Evolutionary conservation across 2,888 invertebrate species (phyloP), one percentile per base, ranked within the genome.

Genomic region (Deladenus siricidicola): DNA sequence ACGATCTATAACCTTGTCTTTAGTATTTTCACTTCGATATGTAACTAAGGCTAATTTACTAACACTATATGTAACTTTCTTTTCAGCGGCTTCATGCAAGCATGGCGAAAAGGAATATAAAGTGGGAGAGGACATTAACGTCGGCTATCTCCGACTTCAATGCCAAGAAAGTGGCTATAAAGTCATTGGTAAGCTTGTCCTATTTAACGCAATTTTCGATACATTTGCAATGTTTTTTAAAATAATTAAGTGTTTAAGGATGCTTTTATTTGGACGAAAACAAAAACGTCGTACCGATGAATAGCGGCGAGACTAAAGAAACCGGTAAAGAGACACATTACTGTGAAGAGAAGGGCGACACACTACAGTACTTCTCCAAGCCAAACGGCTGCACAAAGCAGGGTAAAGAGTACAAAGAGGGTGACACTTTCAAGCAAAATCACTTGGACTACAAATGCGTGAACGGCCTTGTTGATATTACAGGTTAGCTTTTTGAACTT

Each of bases 381-480:
- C 1, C 29, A 1, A 30, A 47, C 0, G 47, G 34, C 19, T 61
- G 62, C 39, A 48, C 54, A n/a, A 63, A 63, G 34, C 43, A 26
- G 6, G 66, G 62, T 4, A 67, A 63, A 19, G 66, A 67, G 39
- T 69, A 56, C 21, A 51, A 58, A 26, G 70, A 70, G 26, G 68
- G 68, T 39, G 70, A 69, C 21, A 49, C 29, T 3, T 71, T 71
- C 56, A 51, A 42, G 10, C 62, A 59, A 17, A 69, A 71, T 43
- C 70, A 69, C 44, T 45, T 69, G 30, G 55, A 56, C 19, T 69
- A 69, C 61, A 56, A 64, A 53, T 69, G 69, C 56, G 49, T 56
- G 26, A 58, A 60, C 14, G 69, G 69, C 21, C 21, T 65, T 2
- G 51, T 59, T 19, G 61, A 69, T 23, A 64, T 71, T 45, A 62